Percentiles rank a stretch among this genome's conserved stretches.
Evolutionary conservation across 2,113 vertebrate genomes (phyloP).

Genomic region (Chitala chitala): DNA sequence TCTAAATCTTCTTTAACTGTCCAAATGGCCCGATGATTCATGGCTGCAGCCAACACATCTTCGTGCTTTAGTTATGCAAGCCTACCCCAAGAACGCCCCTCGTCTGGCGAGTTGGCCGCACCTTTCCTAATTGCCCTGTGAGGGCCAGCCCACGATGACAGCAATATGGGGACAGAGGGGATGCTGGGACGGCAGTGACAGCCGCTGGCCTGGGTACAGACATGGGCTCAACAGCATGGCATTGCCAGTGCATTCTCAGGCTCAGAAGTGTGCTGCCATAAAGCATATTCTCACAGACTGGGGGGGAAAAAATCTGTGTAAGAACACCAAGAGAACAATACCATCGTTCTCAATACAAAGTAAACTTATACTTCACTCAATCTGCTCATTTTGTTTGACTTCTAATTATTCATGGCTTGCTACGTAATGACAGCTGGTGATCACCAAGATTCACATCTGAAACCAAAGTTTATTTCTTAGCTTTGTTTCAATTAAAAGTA

Average conservation of each 20-base stretch:
- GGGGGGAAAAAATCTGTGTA: neutral
- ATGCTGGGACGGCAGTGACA: neutral
- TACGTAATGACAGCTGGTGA: no score
- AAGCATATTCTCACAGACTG: neutral
- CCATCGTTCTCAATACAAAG: no score
- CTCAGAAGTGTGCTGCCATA: neutral
- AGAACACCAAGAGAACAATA: neutral
- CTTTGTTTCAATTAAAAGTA: no score
- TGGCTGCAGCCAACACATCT: neutral
- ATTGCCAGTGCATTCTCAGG: neutral
- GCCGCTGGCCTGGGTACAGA: neutral
- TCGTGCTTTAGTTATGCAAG: no score
- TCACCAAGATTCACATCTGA: no score
- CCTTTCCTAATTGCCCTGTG: neutral
- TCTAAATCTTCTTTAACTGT: neutral
- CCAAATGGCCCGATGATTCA: neutral
- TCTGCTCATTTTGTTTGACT: no score
- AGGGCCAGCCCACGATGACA: neutral
- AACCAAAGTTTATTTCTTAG: no score
- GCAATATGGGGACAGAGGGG: conserved; percentile 12
- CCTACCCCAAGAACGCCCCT: neutral
- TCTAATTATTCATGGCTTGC: no score
- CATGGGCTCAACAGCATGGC: neutral
- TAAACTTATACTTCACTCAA: no score
- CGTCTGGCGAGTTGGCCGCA: no score